These are phyloP conservation scores for Falco cherrug DNA, from an alignment of 2,797 vertebrate genomes.

Conservation along the genomic window DNA sequence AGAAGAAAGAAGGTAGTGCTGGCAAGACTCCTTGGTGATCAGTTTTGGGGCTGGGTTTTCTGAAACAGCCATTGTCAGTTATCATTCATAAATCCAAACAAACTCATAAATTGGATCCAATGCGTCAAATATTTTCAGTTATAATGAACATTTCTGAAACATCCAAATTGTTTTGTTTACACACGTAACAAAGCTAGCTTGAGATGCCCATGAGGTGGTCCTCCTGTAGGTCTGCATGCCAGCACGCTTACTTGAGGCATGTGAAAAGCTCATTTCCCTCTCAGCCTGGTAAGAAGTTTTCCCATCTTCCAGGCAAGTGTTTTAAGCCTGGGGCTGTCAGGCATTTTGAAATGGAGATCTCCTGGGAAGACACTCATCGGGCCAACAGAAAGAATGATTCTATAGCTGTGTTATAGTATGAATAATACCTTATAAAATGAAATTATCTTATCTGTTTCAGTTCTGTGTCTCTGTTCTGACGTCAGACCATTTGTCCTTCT, in stretches of 20 bases:
- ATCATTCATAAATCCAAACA: not conserved
- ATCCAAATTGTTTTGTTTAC: not conserved
- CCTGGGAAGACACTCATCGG: not conserved
- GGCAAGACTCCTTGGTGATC: not conserved
- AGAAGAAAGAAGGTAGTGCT: not conserved
- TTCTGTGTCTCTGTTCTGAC: constrained; percentile 1
- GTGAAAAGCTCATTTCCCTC: not conserved
- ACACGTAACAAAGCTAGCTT: not conserved
- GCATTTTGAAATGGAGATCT: not conserved
- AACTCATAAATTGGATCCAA: not conserved
- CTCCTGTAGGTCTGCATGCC: not conserved
- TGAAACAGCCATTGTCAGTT: not conserved
- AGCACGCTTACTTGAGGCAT: not conserved
- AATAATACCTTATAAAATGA: constrained; percentile 26
- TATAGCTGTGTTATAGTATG: not conserved
- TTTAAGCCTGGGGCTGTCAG: not conserved
- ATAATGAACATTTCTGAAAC: not conserved
- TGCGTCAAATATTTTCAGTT: not conserved
- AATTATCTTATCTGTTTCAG: not conserved
- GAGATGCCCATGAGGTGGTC: not conserved
- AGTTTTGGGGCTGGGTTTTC: not conserved
- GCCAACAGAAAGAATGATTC: not conserved
- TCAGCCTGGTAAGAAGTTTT: not conserved
- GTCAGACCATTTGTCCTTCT: constrained; percentile 44
- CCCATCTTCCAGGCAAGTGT: not conserved